phyloP scores from a whole-genome alignment of 2,797 vertebrate genomes.

The Mormyrops attenuatus region DNA sequence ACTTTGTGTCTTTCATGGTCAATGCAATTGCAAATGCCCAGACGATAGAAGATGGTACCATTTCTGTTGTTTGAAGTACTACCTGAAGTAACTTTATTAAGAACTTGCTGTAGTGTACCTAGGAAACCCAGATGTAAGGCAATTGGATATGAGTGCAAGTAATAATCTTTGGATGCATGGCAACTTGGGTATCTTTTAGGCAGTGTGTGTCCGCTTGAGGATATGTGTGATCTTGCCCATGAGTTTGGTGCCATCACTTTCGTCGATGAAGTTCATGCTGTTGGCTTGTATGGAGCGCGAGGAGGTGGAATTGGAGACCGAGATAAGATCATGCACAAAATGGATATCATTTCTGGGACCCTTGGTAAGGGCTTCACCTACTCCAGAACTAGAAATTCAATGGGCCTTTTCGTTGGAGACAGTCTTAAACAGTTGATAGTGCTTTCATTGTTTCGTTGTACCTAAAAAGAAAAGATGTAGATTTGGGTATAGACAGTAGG shows the following conservation, averaged over 20 bases:
- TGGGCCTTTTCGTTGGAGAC: neutral
- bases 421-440: neutral
- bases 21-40: neutral
- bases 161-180: neutral
- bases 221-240: conserved; percentile 69
- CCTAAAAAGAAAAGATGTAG: neutral
- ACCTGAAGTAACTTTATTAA: neutral
- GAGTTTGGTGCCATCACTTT: conserved; percentile 73
- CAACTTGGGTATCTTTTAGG: conserved; percentile 44
- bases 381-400: neutral
- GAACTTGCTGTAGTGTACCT: neutral
- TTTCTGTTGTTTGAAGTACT: neutral
- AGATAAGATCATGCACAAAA: conserved; percentile 73
- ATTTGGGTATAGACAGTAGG: neutral
- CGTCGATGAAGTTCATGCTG: conserved; percentile 74
- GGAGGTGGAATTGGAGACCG: conserved; percentile 73
- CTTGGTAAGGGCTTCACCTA: conserved; percentile 55
- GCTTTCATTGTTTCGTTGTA: neutral
- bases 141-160: neutral
- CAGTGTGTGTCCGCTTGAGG: conserved; percentile 71
- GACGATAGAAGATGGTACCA: neutral
- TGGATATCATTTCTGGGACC: conserved; percentile 75
- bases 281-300: conserved; percentile 65
- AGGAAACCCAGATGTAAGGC: neutral
- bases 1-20: neutral